A percentile compares a stretch with the other conserved stretches of the same genome.
Conservation (phyloP, 1,140 invertebrate genomes). For the Camponotus floridanus region DNA sequence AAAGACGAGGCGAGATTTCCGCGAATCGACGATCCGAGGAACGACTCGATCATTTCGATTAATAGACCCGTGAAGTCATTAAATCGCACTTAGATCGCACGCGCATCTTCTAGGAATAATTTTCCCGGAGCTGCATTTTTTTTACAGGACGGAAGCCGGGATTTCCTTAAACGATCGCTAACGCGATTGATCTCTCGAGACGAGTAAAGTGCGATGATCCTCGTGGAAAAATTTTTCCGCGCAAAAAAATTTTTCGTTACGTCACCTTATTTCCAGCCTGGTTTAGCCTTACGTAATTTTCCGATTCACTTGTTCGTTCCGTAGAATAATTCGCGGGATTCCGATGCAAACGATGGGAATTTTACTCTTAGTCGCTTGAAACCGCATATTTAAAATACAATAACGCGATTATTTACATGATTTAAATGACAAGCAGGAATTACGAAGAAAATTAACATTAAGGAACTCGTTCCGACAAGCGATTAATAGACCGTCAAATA, state of each 20-base stretch:
- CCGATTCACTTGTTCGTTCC: neutral
- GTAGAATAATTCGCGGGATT: conserved; percentile 21
- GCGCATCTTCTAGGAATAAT: conserved; percentile 46
- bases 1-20: conserved; percentile 38
- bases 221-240: conserved; percentile 25
- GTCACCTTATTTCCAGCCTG: conserved; percentile 4
- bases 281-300: conserved; percentile 17
- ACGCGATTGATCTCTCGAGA: conserved; percentile 26
- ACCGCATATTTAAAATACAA: conserved; percentile 2
- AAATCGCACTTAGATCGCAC: conserved; percentile 44
- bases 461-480: neutral
- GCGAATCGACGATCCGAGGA: conserved; percentile 35
- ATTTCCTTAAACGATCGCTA: conserved; percentile 37
- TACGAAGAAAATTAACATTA: neutral
- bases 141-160: neutral
- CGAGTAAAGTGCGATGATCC: conserved; percentile 46
- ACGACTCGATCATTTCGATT: conserved; percentile 58
- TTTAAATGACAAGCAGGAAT: neutral
- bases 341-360: neutral
- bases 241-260: neutral
- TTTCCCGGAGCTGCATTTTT: neutral
- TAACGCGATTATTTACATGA: neutral
- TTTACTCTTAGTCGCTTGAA: neutral
- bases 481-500: neutral
- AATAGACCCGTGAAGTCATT: conserved; percentile 62